A percentile compares a stretch with the other conserved stretches of the same genome.
These are phyloP conservation scores for Mionectes macconnelli DNA, from an alignment of 2,113 vertebrate species.

Conservation along the genomic window DNA sequence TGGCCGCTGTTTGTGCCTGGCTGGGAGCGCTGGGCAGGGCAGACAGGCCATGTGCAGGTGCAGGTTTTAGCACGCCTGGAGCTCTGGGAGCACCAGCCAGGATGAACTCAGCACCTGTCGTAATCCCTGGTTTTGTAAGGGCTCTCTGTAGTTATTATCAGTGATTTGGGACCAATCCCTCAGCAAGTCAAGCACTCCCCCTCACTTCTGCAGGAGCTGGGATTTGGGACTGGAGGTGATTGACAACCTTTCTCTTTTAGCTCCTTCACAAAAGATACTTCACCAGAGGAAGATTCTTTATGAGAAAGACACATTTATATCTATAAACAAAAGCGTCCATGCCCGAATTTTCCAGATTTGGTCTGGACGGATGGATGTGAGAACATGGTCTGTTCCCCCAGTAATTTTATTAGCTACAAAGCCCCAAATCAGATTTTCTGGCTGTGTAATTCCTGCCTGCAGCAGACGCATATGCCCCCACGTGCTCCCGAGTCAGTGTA, in stretches of 20 bases:
- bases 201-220: background rate
- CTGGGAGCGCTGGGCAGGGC: constrained; percentile 6
- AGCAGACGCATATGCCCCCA: too few species aligned
- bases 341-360: background rate
- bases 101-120: constrained; percentile 34
- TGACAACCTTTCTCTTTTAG: background rate
- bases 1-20: background rate
- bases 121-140: constrained; percentile 29
- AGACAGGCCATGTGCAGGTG: background rate
- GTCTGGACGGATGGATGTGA: background rate
- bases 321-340: background rate
- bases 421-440: background rate
- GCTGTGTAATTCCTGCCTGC: background rate
- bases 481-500: fast-evolving
- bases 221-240: background rate
- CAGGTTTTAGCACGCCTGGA: constrained; percentile 55
- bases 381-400: background rate
- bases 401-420: background rate
- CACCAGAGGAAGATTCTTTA: background rate
- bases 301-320: background rate
- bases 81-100: background rate
- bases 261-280: background rate
- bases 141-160: background rate
- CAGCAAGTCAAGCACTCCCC: background rate
- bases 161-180: background rate